Conservation (phyloP, 1,140 invertebrate genomes). For the Gryon sp. region DNA sequence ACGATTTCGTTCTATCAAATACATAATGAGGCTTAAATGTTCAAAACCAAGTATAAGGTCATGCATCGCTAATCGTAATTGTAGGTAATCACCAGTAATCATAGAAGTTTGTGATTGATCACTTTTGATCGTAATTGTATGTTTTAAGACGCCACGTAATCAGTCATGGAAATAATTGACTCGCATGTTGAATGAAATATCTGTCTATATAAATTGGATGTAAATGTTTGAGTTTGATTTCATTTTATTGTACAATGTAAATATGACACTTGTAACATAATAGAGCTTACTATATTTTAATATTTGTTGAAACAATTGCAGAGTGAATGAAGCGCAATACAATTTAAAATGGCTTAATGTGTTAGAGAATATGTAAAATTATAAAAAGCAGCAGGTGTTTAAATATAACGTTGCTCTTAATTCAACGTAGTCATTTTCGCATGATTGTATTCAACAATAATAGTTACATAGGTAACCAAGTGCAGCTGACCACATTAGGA, state of each 20-base stretch:
- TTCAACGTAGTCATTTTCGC: conserved; percentile 33
- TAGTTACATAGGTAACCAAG: conserved; percentile 33
- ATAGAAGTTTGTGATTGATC: conserved; percentile 36
- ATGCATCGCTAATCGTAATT: conserved; percentile 45
- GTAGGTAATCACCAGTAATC: conserved; percentile 34
- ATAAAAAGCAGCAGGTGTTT: neutral
- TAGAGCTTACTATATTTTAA: too few species aligned
- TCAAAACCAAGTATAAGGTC: conserved; percentile 13
- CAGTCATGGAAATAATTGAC: conserved; percentile 49
- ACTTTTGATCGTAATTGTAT: conserved; percentile 49
- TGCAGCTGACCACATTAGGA: conserved; percentile 43
- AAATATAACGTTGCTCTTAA: conserved; percentile 14
- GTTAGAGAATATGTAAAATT: neutral
- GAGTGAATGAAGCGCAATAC: too few species aligned
- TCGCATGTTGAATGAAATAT: conserved; percentile 13
- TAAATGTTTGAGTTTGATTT: conserved; percentile 9
- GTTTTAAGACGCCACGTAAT: conserved; percentile 23
- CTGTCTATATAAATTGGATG: neutral
- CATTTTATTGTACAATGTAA: too few species aligned
- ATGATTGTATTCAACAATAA: conserved; percentile 23
- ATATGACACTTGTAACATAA: too few species aligned
- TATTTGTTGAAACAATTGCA: too few species aligned
- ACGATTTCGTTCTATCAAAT: conserved; percentile 6
- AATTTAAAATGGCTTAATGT: too few species aligned
- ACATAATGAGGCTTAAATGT: conserved; percentile 27